Evolutionary conservation across 2,113 vertebrate species (phyloP).

Genomic region (Notothenia coriiceps): DNA sequence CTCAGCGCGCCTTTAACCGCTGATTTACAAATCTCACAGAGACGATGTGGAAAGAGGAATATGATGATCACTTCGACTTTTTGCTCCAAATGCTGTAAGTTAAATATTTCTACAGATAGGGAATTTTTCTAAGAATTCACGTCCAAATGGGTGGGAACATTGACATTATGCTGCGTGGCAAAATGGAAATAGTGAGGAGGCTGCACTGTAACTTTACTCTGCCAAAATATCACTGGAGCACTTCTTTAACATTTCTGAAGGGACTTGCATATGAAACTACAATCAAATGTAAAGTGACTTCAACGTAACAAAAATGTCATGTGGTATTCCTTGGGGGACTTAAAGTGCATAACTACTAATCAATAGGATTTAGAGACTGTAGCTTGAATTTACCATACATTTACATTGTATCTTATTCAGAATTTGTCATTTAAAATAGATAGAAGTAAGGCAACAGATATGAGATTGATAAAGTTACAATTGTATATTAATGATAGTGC

Average conservation of each 20-base stretch:
- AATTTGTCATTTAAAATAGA: not conserved
- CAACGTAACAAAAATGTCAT: not conserved
- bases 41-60: slow-evolving; percentile 88
- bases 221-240: not conserved
- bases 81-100: slow-evolving; percentile 86
- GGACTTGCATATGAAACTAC: not conserved
- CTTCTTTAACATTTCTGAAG: not conserved
- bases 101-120: accelerated
- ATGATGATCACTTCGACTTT: slow-evolving; percentile 86
- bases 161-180: slow-evolving; percentile 63
- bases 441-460: not conserved
- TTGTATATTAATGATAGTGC: not conserved
- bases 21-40: slow-evolving; percentile 42
- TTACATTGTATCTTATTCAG: not conserved
- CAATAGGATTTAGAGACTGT: not conserved
- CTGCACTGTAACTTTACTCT: slow-evolving; percentile 16
- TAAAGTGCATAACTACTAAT: not conserved
- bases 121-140: not conserved
- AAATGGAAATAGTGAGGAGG: slow-evolving; percentile 56
- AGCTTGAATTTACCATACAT: not conserved
- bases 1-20: slow-evolving; percentile 60
- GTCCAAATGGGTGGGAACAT: slow-evolving; percentile 43
- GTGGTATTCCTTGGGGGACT: no score
- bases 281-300: not conserved
- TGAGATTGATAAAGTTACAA: not conserved